Evolutionary conservation across 2,888 invertebrate species (phyloP), one percentile per base, ranked within the genome.

Genomic region (Diplazon laetatorius): DNA sequence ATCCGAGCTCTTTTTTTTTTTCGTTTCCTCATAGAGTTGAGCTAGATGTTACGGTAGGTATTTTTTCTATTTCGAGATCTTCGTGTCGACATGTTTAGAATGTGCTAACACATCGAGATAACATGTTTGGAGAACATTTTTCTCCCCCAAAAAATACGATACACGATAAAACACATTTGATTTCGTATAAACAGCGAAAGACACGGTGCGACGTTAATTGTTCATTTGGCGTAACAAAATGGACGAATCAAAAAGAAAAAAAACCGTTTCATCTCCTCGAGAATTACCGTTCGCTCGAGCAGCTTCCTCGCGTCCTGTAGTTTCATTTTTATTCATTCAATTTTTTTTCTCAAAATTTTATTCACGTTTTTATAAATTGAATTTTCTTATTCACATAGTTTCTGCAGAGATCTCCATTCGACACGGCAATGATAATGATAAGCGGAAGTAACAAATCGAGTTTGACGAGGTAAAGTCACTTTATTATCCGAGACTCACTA

Each of bases 381-480:
- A n/a, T n/a, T 35, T 59, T 57, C 18, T 37, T 25, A 35, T 63
- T 63, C 46, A 20, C 44, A 12, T 48, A 25, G 16, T 44, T 44
- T 25, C 57, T 66, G 12, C 37, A 48, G 35, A 22, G 39, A n/a
- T 37, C 52, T 22, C 71, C 66, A 60, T 70, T 62, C 70, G 70
- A 62, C 74, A 74, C 74, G 78, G 52, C 59, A 65, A 78, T 69
- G 78, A 78, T 78, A 78, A 78, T 78, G 78, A 78, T 78, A 78
- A 78, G 69, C 73, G 78, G 78, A 78, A 78, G 74, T 75, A 70
- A 75, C 78, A 78, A 78, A 78, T 78, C 78, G 78, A 78, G 78
- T 78, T 74, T 78, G 74, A 78, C 78, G 78, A 78, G 78, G 66
- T 71, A 37, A 46, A 74, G 66, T 71, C 42, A 74, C 66, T 78